These are phyloP conservation scores for Seladonia tumulorum DNA, from an alignment of 2,888 invertebrate species.

Conservation along the genomic window DNA sequence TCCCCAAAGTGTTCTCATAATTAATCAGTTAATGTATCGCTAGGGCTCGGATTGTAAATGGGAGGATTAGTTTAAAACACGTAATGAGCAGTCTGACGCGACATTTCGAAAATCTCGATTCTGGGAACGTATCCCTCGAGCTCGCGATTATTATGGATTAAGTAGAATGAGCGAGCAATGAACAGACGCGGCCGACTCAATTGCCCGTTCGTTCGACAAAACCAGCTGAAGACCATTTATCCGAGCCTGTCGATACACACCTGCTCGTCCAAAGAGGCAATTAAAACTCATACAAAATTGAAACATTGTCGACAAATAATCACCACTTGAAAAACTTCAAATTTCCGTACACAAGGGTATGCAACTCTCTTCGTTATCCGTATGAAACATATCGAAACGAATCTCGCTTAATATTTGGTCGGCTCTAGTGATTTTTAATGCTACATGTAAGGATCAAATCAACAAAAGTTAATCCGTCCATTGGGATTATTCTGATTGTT, in stretches of 20 bases:
- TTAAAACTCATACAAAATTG: neutral
- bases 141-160: neutral
- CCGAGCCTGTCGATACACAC: slow-evolving; percentile 5
- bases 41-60: neutral
- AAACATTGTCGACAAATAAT: slow-evolving; percentile 2
- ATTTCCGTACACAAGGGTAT: neutral
- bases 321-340: neutral
- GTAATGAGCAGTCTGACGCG: neutral
- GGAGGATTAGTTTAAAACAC: neutral
- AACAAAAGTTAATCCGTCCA: neutral
- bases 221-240: slow-evolving; percentile 6
- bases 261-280: neutral
- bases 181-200: neutral
- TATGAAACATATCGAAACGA: neutral
- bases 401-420: neutral
- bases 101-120: neutral
- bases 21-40: neutral
- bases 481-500: too few species aligned
- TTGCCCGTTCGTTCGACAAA: neutral
- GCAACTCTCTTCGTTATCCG: neutral
- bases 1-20: neutral
- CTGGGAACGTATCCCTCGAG: neutral
- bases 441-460: too few species aligned
- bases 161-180: slow-evolving; percentile 1
- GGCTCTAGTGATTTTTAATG: too few species aligned